A percentile compares a stretch with the other conserved stretches of the same genome.
These are phyloP conservation scores for Procambarus clarkii DNA, from an alignment of 1,140 invertebrate species.

Conservation along the genomic window DNA sequence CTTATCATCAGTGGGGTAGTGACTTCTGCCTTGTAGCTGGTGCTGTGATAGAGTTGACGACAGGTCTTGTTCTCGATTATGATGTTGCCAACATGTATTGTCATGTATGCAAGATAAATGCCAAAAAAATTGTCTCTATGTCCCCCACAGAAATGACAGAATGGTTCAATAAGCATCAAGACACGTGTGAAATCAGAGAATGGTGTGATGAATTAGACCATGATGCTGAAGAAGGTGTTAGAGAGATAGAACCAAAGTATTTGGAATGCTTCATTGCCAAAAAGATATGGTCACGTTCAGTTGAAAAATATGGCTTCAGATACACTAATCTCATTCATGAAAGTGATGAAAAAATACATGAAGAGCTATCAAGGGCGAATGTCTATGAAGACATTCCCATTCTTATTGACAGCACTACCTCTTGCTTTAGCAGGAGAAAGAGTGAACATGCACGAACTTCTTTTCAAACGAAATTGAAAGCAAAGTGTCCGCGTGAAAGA, in stretches of 20 bases:
- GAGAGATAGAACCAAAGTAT: constrained; percentile 72
- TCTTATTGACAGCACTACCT: constrained; percentile 67
- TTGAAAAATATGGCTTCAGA: constrained; percentile 71
- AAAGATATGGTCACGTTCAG: constrained; percentile 71
- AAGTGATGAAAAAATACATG: constrained; percentile 71
- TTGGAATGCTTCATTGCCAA: constrained; percentile 71
- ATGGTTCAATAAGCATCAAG: constrained; percentile 72
- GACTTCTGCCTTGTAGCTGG: constrained; percentile 72
- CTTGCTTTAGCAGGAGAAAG: constrained; percentile 71
- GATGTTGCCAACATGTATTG: constrained; percentile 72
- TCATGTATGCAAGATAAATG: constrained; percentile 72
- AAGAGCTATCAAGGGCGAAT: constrained; percentile 61
- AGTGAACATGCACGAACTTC: constrained; percentile 72
- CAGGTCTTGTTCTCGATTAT: constrained; percentile 71
- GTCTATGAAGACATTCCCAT: constrained; percentile 69
- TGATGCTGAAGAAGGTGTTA: constrained; percentile 70
- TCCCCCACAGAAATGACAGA: constrained; percentile 71
- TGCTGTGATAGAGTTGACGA: constrained; percentile 70
- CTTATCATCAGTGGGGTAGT: constrained; percentile 72
- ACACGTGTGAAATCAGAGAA: constrained; percentile 71
- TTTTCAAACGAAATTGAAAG: constrained; percentile 71
- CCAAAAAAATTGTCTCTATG: constrained; percentile 72
- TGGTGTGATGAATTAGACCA: constrained; percentile 72
- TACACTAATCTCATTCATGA: constrained; percentile 71
- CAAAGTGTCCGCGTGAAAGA: constrained; percentile 70